Percentiles rank a stretch among this genome's conserved stretches.
phyloP scores from a whole-genome alignment of 2,113 vertebrate genomes.

The Dromiciops gliroides region DNA sequence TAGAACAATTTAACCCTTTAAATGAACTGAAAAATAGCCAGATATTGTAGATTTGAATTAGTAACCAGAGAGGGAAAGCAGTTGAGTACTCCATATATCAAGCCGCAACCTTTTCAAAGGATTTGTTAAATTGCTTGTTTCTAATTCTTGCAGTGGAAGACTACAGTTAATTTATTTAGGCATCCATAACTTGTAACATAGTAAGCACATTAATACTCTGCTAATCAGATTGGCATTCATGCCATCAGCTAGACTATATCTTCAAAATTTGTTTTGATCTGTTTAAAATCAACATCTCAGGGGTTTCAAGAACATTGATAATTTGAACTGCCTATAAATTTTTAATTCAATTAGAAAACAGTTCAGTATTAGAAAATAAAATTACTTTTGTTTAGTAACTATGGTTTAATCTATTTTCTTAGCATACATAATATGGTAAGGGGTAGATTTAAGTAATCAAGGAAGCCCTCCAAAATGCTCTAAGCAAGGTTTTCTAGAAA shows the following conservation, averaged over 20 bases:
- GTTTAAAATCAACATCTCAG: conserved; percentile 27
- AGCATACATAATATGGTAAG: neutral
- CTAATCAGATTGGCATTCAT: neutral
- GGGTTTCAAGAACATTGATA: conserved; percentile 20
- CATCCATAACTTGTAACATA: neutral
- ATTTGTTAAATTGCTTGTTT: neutral
- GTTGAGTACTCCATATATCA: conserved; percentile 40
- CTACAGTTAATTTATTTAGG: neutral
- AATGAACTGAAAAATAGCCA: conserved; percentile 27
- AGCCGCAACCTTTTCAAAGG: neutral
- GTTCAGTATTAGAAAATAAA: neutral
- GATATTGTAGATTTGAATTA: conserved; percentile 18
- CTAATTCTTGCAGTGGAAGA: neutral
- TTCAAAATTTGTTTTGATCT: neutral
- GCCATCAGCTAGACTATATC: neutral
- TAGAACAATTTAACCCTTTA: neutral
- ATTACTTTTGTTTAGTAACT: neutral
- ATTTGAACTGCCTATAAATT: conserved; percentile 15
- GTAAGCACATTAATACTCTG: conserved; percentile 18
- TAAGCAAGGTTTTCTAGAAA: conserved; percentile 26
- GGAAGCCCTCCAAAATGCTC: neutral
- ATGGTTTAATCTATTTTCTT: neutral
- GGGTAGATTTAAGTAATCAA: neutral
- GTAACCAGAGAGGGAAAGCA: neutral
- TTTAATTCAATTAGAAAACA: conserved; percentile 23